Evolutionary conservation across 2,113 vertebrate species (phyloP), one percentile per base, ranked within the genome.

Genomic region (Tretioscincus oriximinensis): DNA sequence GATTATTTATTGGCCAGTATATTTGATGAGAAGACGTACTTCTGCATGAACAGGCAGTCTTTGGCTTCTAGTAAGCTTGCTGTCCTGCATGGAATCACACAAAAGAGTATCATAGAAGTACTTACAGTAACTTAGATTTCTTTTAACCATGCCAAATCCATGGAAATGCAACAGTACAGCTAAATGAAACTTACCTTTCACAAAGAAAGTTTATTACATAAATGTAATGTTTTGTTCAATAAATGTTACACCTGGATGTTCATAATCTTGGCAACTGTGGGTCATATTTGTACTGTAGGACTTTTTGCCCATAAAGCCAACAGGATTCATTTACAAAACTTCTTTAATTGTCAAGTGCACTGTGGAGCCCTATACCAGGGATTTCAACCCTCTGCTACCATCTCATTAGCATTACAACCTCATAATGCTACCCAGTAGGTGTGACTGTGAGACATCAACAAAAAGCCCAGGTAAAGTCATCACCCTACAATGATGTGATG

Each of bases 141-240:
- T 66, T 86, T 91, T 90, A 87, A 77, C 20, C 67, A 87, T 90
- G 64, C 18, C 54, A 85, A 86, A 89, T 20, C 72, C 83, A 81
- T 93, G 84, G 93, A 94, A 86, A 86, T 92, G 86, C 86, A 90
- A 87, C 9, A 28, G 76, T 81, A 29, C 63, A 90, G 81, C 85
- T 92, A 89, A 89, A 71, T 77, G 83, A 93, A 90, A 91, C 91
- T 91, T 93, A 88, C 93, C 47, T 90, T 87, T 90, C 72, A 64
- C 24, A 28, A 49, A 73, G 54, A 92, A 84, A 84, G 78, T 87
- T 90, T 91, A 82, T 35, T 85, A 76, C 60, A 64, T 73, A 84
- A 93, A 90, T 81, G 78, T 90, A 73, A 81, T 58, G 89, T 91
- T 84, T 87, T 84, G 87, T 82, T 88, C n/a, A n/a, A n/a, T n/a